These are phyloP conservation scores for Gonocerus acuteangulatus DNA, from an alignment of 2,888 invertebrate genomes.

Conservation along the genomic window DNA sequence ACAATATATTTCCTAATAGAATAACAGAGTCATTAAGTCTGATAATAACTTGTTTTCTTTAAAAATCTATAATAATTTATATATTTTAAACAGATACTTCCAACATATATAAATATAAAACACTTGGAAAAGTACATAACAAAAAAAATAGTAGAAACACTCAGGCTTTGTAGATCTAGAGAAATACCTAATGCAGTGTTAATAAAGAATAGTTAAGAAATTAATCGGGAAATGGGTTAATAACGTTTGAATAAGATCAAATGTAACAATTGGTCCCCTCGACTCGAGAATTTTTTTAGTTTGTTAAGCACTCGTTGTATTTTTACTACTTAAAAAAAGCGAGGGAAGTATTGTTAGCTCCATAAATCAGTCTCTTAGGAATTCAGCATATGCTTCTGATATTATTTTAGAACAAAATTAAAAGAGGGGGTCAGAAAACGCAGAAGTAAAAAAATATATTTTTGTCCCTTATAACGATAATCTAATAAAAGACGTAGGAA, in stretches of 20 bases:
- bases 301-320: slow-evolving; percentile 27
- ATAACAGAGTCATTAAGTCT: slow-evolving; percentile 4
- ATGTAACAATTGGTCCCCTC: slow-evolving; percentile 27
- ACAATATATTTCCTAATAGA: slow-evolving; percentile 19
- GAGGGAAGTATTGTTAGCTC: slow-evolving; percentile 29
- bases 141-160: slow-evolving; percentile 8
- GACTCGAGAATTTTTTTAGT: slow-evolving; percentile 17
- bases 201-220: slow-evolving; percentile 9
- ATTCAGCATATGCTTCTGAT: slow-evolving; percentile 23
- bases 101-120: slow-evolving; percentile 26
- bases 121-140: slow-evolving; percentile 17
- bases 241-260: slow-evolving; percentile 10
- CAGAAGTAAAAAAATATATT: slow-evolving; percentile 13
- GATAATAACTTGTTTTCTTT: slow-evolving; percentile 1
- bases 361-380: slow-evolving; percentile 28
- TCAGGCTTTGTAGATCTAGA: slow-evolving; percentile 12
- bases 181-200: slow-evolving; percentile 18
- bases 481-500: slow-evolving; percentile 12
- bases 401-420: slow-evolving; percentile 13
- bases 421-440: slow-evolving; percentile 13
- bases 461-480: slow-evolving; percentile 13
- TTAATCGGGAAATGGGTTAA: slow-evolving; percentile 20
- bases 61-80: slow-evolving; percentile 8
- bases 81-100: slow-evolving; percentile 20
- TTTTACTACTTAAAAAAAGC: slow-evolving; percentile 21